A percentile compares a stretch with the other conserved stretches of the same genome.
phyloP scores from a whole-genome alignment of 30 jellyfish, hydroid and myxozoan genomes.

The Chrysaora quinquecirrha region DNA sequence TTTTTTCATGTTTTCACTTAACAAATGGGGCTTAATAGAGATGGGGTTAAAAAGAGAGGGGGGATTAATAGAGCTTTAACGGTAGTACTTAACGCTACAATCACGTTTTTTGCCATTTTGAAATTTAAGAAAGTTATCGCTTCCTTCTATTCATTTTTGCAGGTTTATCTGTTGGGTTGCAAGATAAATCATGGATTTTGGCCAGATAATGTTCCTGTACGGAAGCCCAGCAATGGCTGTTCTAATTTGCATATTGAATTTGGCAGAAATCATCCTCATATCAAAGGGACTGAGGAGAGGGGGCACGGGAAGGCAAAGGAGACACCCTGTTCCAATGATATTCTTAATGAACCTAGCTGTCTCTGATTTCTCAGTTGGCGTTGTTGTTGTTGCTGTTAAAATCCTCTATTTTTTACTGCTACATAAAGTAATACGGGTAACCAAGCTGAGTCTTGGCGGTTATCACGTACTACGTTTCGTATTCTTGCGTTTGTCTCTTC shows the following conservation, averaged over 20 bases:
- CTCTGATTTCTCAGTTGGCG: slow-evolving; percentile 70
- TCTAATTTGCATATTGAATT: slow-evolving; percentile 46
- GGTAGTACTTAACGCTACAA: too few relatives aligned
- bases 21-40: too few relatives aligned
- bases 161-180: too few relatives aligned
- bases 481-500: slow-evolving; percentile 56
- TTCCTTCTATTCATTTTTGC: too few relatives aligned
- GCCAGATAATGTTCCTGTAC: slow-evolving; percentile 16
- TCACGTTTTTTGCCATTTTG: too few relatives aligned
- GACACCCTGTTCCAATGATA: slow-evolving; percentile 24
- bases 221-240: slow-evolving; percentile 73
- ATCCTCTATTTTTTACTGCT: slow-evolving; percentile 7
- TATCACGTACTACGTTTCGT: slow-evolving; percentile 29
- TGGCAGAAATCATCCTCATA: slow-evolving; percentile 46
- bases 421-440: neutral
- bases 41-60: too few relatives aligned
- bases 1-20: too few relatives aligned
- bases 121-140: too few relatives aligned
- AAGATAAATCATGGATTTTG: slow-evolving; percentile 52
- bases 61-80: too few relatives aligned
- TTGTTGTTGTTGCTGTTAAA: slow-evolving; percentile 28
- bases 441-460: neutral
- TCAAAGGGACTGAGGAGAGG: slow-evolving; percentile 10
- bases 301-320: neutral
- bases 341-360: slow-evolving; percentile 50